These are phyloP conservation scores for Penaeus japonicus DNA, from an alignment of 1,140 invertebrate species.

Conservation along the genomic window DNA sequence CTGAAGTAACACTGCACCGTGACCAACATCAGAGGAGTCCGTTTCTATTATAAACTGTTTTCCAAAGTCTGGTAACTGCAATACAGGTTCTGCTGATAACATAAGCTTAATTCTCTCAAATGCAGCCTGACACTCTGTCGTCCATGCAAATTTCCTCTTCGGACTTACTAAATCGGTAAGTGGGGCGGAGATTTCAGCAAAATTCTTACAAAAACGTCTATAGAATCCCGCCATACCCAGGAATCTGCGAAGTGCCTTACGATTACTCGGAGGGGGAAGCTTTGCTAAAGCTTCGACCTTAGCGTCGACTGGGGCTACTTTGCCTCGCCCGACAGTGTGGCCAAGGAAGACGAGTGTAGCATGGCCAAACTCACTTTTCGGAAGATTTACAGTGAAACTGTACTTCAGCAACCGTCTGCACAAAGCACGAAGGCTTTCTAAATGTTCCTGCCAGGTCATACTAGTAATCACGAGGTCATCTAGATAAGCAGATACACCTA, in stretches of 20 bases:
- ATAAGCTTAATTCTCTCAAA: not conserved
- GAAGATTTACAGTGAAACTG: not conserved
- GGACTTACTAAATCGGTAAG: not conserved
- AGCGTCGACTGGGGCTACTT: not conserved
- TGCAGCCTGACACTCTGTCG: not conserved
- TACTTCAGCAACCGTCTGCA: not conserved
- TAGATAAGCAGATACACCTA: no score
- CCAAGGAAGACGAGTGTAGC: not conserved
- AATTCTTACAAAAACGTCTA: not conserved
- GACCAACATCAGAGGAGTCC: not conserved
- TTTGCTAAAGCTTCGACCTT: no score
- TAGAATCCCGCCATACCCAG: not conserved
- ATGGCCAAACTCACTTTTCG: not conserved
- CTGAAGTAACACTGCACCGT: not conserved
- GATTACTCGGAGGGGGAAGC: not conserved
- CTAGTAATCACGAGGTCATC: not conserved
- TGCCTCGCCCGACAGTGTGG: not conserved
- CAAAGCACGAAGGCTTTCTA: not conserved
- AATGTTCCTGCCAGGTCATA: not conserved
- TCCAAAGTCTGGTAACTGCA: not conserved
- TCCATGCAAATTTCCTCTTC: conserved; percentile 7
- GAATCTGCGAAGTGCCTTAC: not conserved
- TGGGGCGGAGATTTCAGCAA: not conserved
- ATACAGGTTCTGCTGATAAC: not conserved
- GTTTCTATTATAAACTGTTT: not conserved